These are phyloP conservation scores for Thecocarcelia acutangulata DNA, from an alignment of 2,888 invertebrate genomes.

Conservation along the genomic window DNA sequence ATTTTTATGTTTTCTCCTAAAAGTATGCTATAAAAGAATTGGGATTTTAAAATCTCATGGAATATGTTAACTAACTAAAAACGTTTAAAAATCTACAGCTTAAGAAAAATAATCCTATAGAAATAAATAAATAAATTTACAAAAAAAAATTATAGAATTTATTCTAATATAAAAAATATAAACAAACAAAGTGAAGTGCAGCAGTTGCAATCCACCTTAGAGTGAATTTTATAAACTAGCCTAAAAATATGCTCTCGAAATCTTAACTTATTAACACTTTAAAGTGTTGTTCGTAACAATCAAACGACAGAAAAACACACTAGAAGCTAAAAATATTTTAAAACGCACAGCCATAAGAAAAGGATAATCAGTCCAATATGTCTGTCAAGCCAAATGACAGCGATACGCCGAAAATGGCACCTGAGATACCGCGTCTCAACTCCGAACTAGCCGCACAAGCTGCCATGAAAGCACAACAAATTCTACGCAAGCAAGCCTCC, in stretches of 20 bases:
- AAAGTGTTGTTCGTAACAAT: too few relatives aligned
- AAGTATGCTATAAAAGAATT: conserved; percentile 17
- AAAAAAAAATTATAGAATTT: too few relatives aligned
- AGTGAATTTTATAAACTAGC: background rate
- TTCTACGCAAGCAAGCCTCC: conserved; percentile 77
- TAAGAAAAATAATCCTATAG: background rate
- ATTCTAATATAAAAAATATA: too few relatives aligned
- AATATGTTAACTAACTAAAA: too few relatives aligned
- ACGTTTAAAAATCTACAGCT: too few relatives aligned
- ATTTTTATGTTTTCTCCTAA: background rate
- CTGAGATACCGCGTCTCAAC: conserved; percentile 80
- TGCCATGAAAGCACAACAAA: conserved; percentile 80
- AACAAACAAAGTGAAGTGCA: too few relatives aligned
- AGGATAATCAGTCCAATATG: conserved; percentile 71
- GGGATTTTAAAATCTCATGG: too few relatives aligned
- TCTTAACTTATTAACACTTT: too few relatives aligned
- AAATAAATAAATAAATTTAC: too few relatives aligned
- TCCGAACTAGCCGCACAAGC: conserved; percentile 81
- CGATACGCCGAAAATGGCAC: conserved; percentile 77
- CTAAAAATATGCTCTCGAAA: conserved; percentile 44
- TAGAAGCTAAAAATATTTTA: background rate
- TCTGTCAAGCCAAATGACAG: conserved; percentile 74
- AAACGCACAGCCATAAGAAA: conserved; percentile 52
- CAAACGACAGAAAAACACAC: background rate
- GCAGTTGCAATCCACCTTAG: too few relatives aligned